Evolutionary conservation across 2,113 vertebrate species (phyloP), one percentile per base, ranked within the genome.

Genomic region (Ploceus nigricollis): DNA sequence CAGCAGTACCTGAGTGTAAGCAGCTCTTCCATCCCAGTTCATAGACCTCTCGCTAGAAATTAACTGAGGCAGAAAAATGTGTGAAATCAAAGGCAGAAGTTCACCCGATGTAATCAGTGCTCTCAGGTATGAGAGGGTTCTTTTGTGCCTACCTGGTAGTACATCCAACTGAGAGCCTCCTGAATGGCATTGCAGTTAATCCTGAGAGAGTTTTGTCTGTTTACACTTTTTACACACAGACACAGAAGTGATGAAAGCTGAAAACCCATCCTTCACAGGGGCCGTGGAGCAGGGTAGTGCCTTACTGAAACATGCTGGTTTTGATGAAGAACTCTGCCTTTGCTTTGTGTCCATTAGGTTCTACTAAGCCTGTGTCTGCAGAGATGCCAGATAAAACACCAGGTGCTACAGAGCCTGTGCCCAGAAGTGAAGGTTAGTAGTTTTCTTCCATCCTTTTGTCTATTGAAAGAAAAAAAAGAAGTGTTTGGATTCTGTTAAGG

Each of bases 301-400:
- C 82, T 63, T 93, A 65, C 18, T 58, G 79, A 83, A 95, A 87
- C 0, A 0, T 86, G 42, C 53, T 51, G 45, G 39, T 77, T 93
- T 48, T 20, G 44, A 87, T 87, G 86, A 61, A 58, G 50, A 94
- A 86, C 6, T 11, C 50, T 91, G 95, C 96, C 44, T 96, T 92
- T 95, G 78, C 79, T 94, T 95, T 96, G 48, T 95, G 54, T 92
- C 92, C 87, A 33, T 69, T 95, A 98, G 77, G 91, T 95, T 93
- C 96, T 91, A 31, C 68, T 72, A 60, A 66, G 51, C 56, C 85
- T 35, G 44, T 80, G 70, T 87, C 78, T 72, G 82, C 76, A 90
- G 79, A 95, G 44, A 97, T 94, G 92, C 97, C 97, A 65, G 96
- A 97, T 90, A 97, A 97, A 97, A 94, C 93, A 80, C 89, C 81